Base-by-base conservation (phyloP, 53 echinoderm and acorn worm species). In the Hippasteria phrygiana region DNA sequence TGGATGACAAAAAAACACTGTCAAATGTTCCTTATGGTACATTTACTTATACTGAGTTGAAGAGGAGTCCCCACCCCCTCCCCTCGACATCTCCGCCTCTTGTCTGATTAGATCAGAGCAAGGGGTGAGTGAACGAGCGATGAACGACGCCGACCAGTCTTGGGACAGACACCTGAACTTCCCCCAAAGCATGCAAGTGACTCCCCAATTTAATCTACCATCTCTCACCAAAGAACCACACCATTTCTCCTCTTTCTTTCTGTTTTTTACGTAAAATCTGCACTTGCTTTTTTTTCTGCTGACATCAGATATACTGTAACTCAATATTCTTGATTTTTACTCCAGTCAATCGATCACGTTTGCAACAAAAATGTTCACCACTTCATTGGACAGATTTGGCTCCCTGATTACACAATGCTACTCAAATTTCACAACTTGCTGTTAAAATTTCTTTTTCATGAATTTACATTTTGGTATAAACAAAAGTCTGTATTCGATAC, bases 41-140 rank as follows among this genome's bases (percentile, higher is more conserved):
- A n/a, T n/a, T n/a, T n/a, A n/a, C n/a, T n/a, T n/a, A n/a, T n/a
- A n/a, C n/a, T n/a, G n/a, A n/a, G n/a, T n/a, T n/a, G n/a, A 2
- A 72, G 40, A 77, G 51, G 3, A 10, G 6, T 36, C 88, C 29
- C 64, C 39, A 62, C 48, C 65, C 50, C 53, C 36, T 40, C 78
- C 59, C 46, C 14, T 18, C 62, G 17, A 8, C 26, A n/a, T 26
- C 26, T 59, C 26, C 59, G 8, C 24, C 26, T 59, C 26, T 17
- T 59, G 59, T 9, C 63, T 14, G 43, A 41, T 80, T 63, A 41
- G 55, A 64, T 63, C 43, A 16, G 14, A 80, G n/a, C 16, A 27
- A 80, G 36, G 43, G 81, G 81, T 63, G 81, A 45, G 5, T 76
- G 76, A 76, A 76, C 76, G 54, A 9, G 20, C 20, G 34, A 47